A percentile compares a stretch with the other conserved stretches of the same genome.
phyloP scores from a whole-genome alignment of 2,113 vertebrate species.

The Actenoides lindsayi region DNA sequence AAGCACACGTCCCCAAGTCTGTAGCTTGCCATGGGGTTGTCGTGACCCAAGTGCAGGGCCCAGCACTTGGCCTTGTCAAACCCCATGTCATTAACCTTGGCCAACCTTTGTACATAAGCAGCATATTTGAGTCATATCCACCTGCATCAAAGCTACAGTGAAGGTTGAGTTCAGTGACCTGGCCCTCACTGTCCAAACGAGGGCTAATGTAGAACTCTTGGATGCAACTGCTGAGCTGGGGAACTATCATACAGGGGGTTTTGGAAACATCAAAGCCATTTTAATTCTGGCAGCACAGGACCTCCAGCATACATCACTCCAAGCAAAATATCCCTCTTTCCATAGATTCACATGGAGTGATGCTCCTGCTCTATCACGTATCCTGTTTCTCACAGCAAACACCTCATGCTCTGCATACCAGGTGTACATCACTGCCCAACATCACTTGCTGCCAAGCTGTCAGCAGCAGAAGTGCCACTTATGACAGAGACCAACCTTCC shows the following conservation, averaged over 20 bases:
- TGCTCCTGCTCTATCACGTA: not conserved
- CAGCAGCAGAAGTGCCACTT: not conserved
- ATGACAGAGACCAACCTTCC: fast-evolving
- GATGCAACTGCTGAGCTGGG: not conserved
- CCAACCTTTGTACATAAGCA: not conserved
- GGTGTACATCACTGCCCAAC: fast-evolving
- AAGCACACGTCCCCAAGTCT: too few species aligned
- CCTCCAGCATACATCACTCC: not conserved
- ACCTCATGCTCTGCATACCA: not conserved
- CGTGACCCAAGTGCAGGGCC: too few species aligned
- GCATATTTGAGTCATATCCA: not conserved
- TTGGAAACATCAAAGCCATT: not conserved
- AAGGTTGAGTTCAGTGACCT: not conserved
- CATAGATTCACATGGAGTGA: not conserved
- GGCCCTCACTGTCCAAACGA: fast-evolving
- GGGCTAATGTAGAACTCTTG: not conserved
- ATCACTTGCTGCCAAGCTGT: not conserved
- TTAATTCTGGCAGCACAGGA: not conserved
- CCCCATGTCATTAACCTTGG: too few species aligned
- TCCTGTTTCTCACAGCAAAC: not conserved
- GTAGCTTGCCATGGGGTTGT: too few species aligned
- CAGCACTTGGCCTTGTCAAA: too few species aligned
- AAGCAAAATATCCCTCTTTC: not conserved
- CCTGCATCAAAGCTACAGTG: not conserved
- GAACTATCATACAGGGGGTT: fast-evolving